These are phyloP conservation scores for Drosophila neotestacea DNA, from an alignment of 2,888 invertebrate species.

Conservation along the genomic window DNA sequence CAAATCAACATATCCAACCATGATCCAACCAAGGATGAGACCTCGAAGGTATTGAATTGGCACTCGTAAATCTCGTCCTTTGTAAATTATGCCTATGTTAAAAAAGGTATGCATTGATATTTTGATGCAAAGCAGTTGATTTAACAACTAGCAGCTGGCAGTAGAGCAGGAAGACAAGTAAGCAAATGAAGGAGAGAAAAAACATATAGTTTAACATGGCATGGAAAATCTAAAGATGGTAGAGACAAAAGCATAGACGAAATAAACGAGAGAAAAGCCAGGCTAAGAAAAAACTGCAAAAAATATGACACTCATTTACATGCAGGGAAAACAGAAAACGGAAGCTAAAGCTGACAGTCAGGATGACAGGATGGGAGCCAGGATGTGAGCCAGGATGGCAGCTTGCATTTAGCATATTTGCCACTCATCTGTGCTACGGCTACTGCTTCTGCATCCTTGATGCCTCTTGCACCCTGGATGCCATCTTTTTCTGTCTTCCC, in stretches of 20 bases:
- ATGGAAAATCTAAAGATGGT: slow-evolving; percentile 38
- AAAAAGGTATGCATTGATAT: slow-evolving; percentile 66
- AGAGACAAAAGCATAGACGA: slow-evolving; percentile 2
- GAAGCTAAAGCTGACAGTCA: slow-evolving; percentile 28
- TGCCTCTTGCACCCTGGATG: slow-evolving; percentile 14
- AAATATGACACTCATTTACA: slow-evolving; percentile 74
- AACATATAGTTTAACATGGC: slow-evolving; percentile 54
- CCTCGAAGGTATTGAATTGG: slow-evolving; percentile 23
- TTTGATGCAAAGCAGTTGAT: slow-evolving; percentile 74
- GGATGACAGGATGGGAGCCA: slow-evolving; percentile 27
- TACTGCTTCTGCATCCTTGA: slow-evolving; percentile 25
- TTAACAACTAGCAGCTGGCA: slow-evolving; percentile 63
- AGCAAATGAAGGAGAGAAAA: not conserved
- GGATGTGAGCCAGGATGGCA: slow-evolving; percentile 25
- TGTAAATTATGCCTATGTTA: slow-evolving; percentile 68
- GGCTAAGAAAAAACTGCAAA: slow-evolving; percentile 34
- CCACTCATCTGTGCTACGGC: slow-evolving; percentile 29
- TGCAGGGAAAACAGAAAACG: slow-evolving; percentile 48
- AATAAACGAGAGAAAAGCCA: slow-evolving; percentile 8
- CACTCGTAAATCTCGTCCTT: slow-evolving; percentile 42
- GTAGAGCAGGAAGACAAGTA: slow-evolving; percentile 5
- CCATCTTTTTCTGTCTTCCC: not conserved
- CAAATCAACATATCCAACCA: slow-evolving; percentile 43
- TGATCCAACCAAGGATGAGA: slow-evolving; percentile 4
- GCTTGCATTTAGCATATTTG: slow-evolving; percentile 72